A percentile compares a stretch with the other conserved stretches of the same genome.
These are phyloP conservation scores for Drosophila kuntzei DNA, from an alignment of 2,888 invertebrate genomes.

Conservation along the genomic window DNA sequence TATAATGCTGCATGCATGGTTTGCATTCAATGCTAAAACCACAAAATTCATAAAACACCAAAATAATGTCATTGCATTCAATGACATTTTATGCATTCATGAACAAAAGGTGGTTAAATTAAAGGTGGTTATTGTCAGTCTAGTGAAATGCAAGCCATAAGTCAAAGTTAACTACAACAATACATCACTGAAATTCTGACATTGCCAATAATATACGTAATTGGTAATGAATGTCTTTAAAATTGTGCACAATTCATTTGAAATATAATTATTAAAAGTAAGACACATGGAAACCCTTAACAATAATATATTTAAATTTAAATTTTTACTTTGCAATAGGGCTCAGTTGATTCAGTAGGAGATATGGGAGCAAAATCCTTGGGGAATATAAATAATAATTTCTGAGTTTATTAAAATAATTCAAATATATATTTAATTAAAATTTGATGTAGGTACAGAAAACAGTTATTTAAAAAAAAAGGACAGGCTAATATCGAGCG, in stretches of 20 bases:
- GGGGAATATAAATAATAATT: too few relatives aligned
- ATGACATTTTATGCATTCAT: slow-evolving; percentile 41
- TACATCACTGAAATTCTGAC: background rate
- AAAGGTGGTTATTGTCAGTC: slow-evolving; percentile 4
- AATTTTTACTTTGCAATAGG: too few relatives aligned
- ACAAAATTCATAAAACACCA: slow-evolving; percentile 67
- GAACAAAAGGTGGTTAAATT: slow-evolving; percentile 9
- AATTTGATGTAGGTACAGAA: too few relatives aligned
- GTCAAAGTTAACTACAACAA: background rate
- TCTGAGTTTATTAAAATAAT: too few relatives aligned
- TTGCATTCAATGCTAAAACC: slow-evolving; percentile 50
- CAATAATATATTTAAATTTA: too few relatives aligned
- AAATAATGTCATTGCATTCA: slow-evolving; percentile 62
- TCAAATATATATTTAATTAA: too few relatives aligned
- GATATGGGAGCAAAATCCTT: too few relatives aligned
- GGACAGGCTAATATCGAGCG: too few relatives aligned
- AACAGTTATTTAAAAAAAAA: too few relatives aligned
- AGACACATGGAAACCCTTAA: too few relatives aligned
- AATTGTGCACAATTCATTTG: background rate
- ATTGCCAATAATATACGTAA: background rate
- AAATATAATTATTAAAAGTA: too few relatives aligned
- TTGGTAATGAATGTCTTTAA: background rate
- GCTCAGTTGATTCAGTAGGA: too few relatives aligned
- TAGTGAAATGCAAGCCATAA: background rate
- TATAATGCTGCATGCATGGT: slow-evolving; percentile 9